phyloP scores from a whole-genome alignment of 1,140 invertebrate species.

The Eulimnadia texana region DNA sequence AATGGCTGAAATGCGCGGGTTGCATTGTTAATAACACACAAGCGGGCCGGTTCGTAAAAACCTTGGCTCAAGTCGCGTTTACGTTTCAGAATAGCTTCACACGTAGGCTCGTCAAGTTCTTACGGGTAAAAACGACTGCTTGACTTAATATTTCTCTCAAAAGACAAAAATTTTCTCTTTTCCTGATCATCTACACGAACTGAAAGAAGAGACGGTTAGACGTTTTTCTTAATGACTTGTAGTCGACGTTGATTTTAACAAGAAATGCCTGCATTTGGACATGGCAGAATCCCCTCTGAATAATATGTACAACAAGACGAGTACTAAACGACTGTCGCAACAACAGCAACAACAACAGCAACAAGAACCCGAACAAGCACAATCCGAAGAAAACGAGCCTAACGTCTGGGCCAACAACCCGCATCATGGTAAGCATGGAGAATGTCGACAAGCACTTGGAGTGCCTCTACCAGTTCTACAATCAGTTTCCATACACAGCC shows the following conservation, averaged over 20 bases:
- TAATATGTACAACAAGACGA: not conserved
- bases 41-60: not conserved
- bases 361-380: not conserved
- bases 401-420: conserved; percentile 16
- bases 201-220: too few species aligned
- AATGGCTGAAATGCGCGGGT: not conserved
- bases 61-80: not conserved
- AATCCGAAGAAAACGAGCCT: conserved; percentile 6
- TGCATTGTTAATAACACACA: not conserved
- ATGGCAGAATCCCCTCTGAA: not conserved
- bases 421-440: conserved; percentile 11
- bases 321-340: not conserved
- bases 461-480: conserved; percentile 7
- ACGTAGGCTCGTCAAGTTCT: not conserved
- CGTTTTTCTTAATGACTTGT: too few species aligned
- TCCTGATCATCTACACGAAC: too few species aligned
- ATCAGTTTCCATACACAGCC: conserved; percentile 1
- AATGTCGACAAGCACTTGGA: conserved; percentile 6
- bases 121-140: too few species aligned
- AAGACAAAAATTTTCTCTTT: not conserved
- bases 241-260: not conserved
- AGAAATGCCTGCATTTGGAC: not conserved
- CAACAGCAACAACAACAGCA: not conserved
- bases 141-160: too few species aligned
- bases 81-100: not conserved